Evolutionary conservation across 1,140 invertebrate species (phyloP), one percentile per base, ranked within the genome.

Genomic region (Parasteatoda tepidariorum): DNA sequence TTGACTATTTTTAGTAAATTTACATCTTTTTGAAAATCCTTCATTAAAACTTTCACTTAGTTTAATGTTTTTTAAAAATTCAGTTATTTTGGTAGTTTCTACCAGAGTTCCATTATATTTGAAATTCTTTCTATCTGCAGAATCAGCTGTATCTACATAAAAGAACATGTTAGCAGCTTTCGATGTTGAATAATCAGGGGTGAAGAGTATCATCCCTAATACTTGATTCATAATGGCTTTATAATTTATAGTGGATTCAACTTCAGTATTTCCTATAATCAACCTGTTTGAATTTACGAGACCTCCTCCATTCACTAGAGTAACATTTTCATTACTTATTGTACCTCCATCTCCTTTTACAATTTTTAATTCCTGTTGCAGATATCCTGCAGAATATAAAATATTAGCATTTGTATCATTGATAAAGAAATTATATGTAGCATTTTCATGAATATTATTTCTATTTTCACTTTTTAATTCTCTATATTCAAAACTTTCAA

Each of bases 321-420:
- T n/a, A 30, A 67, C 59, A 55, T 54, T 67, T 22, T 78, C 75
- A 33, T 54, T 22, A 5, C 18, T 41, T 55, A 67, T 78, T 18
- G 38, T 18, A 24, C 0, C 31, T n/a, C 41, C 28, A 67, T 54
- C 0, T 4, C 18, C n/a, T 3, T 67, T 55, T 11, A 55, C 28
- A 78, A 78, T 78, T 38, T 67, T 78, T 2, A n/a, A 31, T 55
- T 15, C n/a, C n/a, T n/a, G n/a, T n/a, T n/a, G n/a, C n/a, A n/a
- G n/a, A n/a, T n/a, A n/a, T n/a, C n/a, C n/a, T 55, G 7, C 34
- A 2, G 71, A 61, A 38, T 55, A 54, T 38, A 67, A 55, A 31
- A 67, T 78, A 6, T 55, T 66, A 0, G 61, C 34, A 24, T 78
- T 67, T 7, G 38, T 55, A 33, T 78, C 66, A 18, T 68, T n/a